These are phyloP conservation scores for Pantherophis vulpinus DNA, from an alignment of 2,797 vertebrate species.

Conservation along the genomic window DNA sequence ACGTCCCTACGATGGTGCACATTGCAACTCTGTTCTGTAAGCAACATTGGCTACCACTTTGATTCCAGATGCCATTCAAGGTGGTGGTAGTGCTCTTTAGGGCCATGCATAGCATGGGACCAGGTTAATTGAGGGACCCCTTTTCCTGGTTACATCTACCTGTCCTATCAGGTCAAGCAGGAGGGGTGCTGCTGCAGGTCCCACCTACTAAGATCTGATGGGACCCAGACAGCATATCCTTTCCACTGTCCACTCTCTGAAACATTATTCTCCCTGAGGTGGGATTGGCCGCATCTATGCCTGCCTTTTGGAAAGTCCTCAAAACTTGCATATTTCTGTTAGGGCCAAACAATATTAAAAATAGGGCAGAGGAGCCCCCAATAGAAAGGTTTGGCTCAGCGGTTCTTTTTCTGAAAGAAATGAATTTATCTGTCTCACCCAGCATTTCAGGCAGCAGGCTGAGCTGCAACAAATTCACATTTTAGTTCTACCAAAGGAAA, in stretches of 20 bases:
- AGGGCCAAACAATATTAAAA: not conserved
- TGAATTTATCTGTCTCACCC: not conserved
- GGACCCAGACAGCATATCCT: not conserved
- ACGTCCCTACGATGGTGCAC: not conserved
- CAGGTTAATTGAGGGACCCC: not conserved
- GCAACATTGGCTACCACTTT: not conserved
- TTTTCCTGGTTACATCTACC: not conserved
- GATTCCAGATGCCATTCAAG: not conserved
- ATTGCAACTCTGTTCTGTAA: not conserved
- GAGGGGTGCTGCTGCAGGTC: not conserved
- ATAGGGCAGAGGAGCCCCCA: not conserved
- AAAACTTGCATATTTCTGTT: not conserved
- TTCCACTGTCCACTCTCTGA: not conserved
- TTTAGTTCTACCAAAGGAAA: not conserved
- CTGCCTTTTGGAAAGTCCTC: not conserved
- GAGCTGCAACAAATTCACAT: not conserved
- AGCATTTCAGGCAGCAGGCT: not conserved
- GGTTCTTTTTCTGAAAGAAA: not conserved
- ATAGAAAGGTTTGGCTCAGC: not conserved
- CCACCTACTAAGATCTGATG: not conserved
- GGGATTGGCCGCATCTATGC: not conserved
- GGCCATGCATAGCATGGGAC: not conserved
- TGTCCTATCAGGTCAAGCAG: not conserved
- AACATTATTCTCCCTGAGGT: not conserved
- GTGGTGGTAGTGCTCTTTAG: not conserved